These are phyloP conservation scores for Scomber colias DNA, from an alignment of 2,113 vertebrate species.

Conservation along the genomic window DNA sequence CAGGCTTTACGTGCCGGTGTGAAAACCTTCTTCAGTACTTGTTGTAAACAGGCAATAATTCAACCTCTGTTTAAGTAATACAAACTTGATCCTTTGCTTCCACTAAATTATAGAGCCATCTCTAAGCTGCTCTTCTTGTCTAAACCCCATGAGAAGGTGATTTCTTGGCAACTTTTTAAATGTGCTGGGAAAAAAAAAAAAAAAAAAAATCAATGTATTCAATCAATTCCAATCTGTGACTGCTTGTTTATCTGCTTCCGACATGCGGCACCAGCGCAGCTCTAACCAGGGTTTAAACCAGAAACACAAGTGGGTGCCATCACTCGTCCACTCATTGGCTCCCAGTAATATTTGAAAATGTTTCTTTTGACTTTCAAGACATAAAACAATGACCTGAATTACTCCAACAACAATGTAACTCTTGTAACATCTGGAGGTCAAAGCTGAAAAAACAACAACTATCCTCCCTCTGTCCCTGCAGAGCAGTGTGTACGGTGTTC, in stretches of 20 bases:
- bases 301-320: background rate
- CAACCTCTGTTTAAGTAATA: background rate
- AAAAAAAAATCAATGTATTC: slow-evolving; percentile 52
- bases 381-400: background rate
- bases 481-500: slow-evolving; percentile 86
- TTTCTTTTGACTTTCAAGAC: background rate
- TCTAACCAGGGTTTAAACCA: slow-evolving; percentile 1
- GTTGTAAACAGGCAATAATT: background rate
- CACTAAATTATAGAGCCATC: background rate
- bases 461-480: slow-evolving; percentile 24
- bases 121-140: slow-evolving; percentile 38
- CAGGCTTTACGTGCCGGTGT: background rate
- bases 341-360: background rate
- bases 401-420: background rate
- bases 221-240: slow-evolving; percentile 46
- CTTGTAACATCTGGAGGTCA: background rate
- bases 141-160: background rate
- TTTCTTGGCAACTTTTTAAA: background rate
- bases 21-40: background rate
- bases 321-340: background rate
- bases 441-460: background rate
- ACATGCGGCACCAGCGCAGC: background rate
- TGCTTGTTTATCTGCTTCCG: slow-evolving; percentile 28
- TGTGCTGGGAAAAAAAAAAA: background rate
- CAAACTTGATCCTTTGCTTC: background rate